A percentile compares a stretch with the other conserved stretches of the same genome.
These are phyloP conservation scores for Heliconius congener DNA, from an alignment of 1,140 invertebrate genomes.

Conservation along the genomic window DNA sequence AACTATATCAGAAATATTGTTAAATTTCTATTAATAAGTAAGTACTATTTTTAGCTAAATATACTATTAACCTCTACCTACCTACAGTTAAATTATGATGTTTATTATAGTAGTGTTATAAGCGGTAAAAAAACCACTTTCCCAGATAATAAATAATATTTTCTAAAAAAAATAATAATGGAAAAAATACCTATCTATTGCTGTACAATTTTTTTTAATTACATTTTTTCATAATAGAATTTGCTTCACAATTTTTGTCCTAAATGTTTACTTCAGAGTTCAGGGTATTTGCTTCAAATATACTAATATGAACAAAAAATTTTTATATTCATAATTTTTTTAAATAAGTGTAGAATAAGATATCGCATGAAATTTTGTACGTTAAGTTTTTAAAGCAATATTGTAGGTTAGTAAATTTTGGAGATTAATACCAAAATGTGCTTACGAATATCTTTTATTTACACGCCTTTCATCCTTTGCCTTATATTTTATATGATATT, in stretches of 20 bases:
- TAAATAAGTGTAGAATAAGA: constrained; percentile 20
- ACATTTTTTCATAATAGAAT: too few relatives aligned
- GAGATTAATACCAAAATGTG: constrained; percentile 46
- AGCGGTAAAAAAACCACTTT: too few relatives aligned
- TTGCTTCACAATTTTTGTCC: too few relatives aligned
- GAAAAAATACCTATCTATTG: too few relatives aligned
- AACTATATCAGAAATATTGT: constrained; percentile 11
- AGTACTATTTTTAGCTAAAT: not conserved
- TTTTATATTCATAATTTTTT: too few relatives aligned
- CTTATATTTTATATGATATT: not conserved
- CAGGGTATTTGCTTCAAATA: constrained; percentile 27
- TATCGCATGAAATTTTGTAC: constrained; percentile 26
- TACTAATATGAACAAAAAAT: not conserved
- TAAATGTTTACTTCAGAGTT: not conserved
- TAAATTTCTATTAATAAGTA: not conserved
- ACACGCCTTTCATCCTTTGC: constrained; percentile 18
- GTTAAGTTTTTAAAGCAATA: constrained; percentile 40
- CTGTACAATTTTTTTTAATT: too few relatives aligned
- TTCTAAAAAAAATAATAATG: too few relatives aligned
- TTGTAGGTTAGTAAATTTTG: constrained; percentile 24
- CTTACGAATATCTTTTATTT: constrained; percentile 59
- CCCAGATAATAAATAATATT: too few relatives aligned
- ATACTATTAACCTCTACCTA: not conserved
- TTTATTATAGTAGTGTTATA: too few relatives aligned
- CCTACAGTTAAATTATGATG: not conserved